Conservation (phyloP, 1,140 invertebrate genomes). For the Arion vulgaris region DNA sequence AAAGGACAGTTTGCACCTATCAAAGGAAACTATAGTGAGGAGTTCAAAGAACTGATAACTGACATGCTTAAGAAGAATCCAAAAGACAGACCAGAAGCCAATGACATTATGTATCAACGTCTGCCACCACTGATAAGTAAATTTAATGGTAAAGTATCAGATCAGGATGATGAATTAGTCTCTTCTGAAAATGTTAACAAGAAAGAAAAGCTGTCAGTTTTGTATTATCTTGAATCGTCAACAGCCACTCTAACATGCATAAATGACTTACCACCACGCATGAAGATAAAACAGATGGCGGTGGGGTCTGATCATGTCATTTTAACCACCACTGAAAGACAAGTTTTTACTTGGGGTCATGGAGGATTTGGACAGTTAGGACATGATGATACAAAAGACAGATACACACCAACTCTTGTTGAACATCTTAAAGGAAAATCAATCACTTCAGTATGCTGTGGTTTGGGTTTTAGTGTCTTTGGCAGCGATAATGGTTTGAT, state of each 20-base stretch:
- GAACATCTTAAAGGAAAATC: constrained; percentile 78
- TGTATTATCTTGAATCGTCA: constrained; percentile 73
- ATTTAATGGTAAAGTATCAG: constrained; percentile 58
- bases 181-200: constrained; percentile 49
- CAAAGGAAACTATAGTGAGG: constrained; percentile 80
- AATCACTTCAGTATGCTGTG: constrained; percentile 74
- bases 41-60: constrained; percentile 76
- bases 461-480: constrained; percentile 78
- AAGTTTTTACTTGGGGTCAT: constrained; percentile 83
- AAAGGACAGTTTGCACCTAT: constrained; percentile 78
- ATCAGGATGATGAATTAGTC: constrained; percentile 60
- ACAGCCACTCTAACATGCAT: constrained; percentile 69
- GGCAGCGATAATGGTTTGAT: constrained; percentile 81
- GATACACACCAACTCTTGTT: constrained; percentile 77
- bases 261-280: constrained; percentile 69
- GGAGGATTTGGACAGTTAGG: constrained; percentile 81
- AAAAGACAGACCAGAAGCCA: constrained; percentile 75
- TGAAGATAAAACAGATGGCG: constrained; percentile 75
- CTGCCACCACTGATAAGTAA: constrained; percentile 64
- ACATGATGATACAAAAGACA: constrained; percentile 76
- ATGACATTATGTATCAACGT: constrained; percentile 73
- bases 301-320: constrained; percentile 81
- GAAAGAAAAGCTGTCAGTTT: constrained; percentile 65
- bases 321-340: constrained; percentile 79
- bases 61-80: constrained; percentile 73